Conservation (phyloP, 2,797 vertebrate genomes). For the Emys orbicularis region DNA sequence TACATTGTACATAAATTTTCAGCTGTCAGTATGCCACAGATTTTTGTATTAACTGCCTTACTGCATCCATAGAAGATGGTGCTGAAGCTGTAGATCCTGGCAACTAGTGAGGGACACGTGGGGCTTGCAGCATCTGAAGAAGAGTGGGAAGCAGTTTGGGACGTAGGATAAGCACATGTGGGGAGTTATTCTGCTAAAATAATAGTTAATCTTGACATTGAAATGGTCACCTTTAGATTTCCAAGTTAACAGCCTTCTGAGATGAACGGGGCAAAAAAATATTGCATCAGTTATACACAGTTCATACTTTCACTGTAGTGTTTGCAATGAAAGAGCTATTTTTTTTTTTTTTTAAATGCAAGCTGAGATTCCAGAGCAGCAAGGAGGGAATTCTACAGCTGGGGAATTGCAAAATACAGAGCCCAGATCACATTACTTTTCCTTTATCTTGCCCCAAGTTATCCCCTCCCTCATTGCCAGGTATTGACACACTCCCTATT, state of each 20-base stretch:
- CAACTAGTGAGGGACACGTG: background rate
- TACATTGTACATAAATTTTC: background rate
- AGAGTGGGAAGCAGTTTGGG: background rate
- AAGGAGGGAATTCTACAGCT: background rate
- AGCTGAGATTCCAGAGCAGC: background rate
- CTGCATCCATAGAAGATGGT: background rate
- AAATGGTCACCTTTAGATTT: background rate
- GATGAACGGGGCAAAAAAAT: background rate
- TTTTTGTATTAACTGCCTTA: background rate
- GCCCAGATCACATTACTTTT: background rate
- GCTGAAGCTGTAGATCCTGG: conserved; percentile 1
- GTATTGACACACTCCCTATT: background rate
- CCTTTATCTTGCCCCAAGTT: background rate
- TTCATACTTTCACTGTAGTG: background rate
- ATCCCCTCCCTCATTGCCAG: background rate
- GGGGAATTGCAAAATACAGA: background rate
- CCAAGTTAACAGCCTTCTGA: background rate
- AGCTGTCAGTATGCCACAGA: background rate
- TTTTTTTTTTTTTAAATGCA: background rate
- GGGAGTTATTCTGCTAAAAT: background rate
- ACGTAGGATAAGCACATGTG: background rate
- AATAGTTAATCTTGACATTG: fast-evolving
- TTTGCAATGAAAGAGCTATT: background rate
- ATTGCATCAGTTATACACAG: background rate
- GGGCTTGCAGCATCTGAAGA: background rate